Evolutionary conservation across 37 sponge, comb jelly and placozoan species (phyloP).

Genomic region (Theonella swinhoei): DNA sequence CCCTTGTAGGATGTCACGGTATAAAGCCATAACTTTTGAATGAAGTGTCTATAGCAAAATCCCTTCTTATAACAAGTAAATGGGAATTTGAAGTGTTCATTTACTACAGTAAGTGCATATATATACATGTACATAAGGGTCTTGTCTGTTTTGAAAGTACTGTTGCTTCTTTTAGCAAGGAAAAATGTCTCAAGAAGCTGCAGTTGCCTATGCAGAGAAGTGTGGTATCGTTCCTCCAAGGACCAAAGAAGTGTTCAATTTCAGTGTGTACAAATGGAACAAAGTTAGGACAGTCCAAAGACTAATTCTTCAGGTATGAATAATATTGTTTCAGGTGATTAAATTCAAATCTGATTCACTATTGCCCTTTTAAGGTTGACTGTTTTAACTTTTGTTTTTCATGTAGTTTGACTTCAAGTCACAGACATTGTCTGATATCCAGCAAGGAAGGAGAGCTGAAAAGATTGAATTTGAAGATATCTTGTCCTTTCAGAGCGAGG

Average conservation of each 20-base stretch:
- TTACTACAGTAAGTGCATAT: no score
- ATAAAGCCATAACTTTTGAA: no score
- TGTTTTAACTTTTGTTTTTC: neutral
- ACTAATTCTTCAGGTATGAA: conserved; percentile 77
- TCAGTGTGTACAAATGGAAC: conserved; percentile 76
- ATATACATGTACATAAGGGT: no score
- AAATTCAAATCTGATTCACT: no score
- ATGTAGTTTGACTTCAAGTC: conserved; percentile 74
- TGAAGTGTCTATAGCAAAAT: no score
- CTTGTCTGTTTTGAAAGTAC: no score
- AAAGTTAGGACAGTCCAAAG: conserved; percentile 69
- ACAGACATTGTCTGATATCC: conserved; percentile 42
- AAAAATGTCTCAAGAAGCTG: conserved; percentile 52
- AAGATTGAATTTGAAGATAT: conserved; percentile 64
- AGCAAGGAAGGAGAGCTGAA: conserved; percentile 64
- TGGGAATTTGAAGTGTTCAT: no score
- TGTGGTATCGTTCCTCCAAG: conserved; percentile 28
- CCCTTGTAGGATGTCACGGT: no score
- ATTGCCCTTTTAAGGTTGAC: neutral
- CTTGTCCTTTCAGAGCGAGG: conserved; percentile 61
- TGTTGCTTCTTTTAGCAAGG: conserved; percentile 55
- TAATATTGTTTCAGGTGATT: no score
- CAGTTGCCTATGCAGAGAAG: conserved; percentile 49
- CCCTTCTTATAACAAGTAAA: no score
- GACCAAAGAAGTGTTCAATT: conserved; percentile 58